These are phyloP conservation scores for Oryzias curvinotus DNA, from an alignment of 2,113 vertebrate genomes.

Conservation along the genomic window DNA sequence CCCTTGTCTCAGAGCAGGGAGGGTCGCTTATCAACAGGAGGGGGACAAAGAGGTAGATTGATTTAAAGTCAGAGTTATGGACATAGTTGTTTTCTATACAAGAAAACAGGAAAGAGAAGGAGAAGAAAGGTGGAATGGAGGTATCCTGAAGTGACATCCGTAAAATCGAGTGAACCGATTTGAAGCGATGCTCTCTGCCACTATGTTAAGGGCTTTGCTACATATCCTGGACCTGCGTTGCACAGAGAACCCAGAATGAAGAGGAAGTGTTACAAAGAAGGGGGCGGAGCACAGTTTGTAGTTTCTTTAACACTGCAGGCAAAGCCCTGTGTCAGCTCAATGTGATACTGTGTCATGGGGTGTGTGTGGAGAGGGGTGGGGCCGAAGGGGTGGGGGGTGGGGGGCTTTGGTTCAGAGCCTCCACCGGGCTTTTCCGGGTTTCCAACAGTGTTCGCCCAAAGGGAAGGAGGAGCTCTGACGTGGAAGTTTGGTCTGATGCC, in stretches of 20 bases:
- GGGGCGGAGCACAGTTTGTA: conserved; percentile 22
- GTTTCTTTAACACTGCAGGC: conserved; percentile 44
- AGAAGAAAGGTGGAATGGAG: conserved; percentile 51
- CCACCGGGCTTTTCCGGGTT: conserved; percentile 32
- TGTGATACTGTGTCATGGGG: conserved; percentile 25
- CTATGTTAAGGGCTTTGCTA: conserved; percentile 77
- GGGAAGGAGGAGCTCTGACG: conserved; percentile 30
- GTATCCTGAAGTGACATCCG: conserved; percentile 60
- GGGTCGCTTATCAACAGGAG: conserved; percentile 65
- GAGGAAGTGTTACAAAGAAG: conserved; percentile 11
- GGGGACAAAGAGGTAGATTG: conserved; percentile 96
- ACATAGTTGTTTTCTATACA: conserved; percentile 50
- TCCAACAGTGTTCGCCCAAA: conserved; percentile 35
- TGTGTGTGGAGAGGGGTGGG: conserved; percentile 46
- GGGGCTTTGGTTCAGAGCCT: conserved; percentile 59
- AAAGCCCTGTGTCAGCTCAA: conserved; percentile 30
- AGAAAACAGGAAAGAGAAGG: conserved; percentile 42
- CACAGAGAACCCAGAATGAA: conserved; percentile 66
- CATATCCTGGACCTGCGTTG: conserved; percentile 81
- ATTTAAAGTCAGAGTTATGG: conserved; percentile 81
- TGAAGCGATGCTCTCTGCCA: conserved; percentile 60
- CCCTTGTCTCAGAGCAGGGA: conserved; percentile 83
- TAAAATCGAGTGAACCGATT: conserved; percentile 50
- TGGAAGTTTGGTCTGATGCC: conserved; percentile 36
- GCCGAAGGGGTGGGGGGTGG: conserved; percentile 53